Percentiles rank a stretch among this genome's conserved stretches.
phyloP scores from a whole-genome alignment of 2,888 invertebrate genomes.

The Rhimphoctona megacephalus region DNA sequence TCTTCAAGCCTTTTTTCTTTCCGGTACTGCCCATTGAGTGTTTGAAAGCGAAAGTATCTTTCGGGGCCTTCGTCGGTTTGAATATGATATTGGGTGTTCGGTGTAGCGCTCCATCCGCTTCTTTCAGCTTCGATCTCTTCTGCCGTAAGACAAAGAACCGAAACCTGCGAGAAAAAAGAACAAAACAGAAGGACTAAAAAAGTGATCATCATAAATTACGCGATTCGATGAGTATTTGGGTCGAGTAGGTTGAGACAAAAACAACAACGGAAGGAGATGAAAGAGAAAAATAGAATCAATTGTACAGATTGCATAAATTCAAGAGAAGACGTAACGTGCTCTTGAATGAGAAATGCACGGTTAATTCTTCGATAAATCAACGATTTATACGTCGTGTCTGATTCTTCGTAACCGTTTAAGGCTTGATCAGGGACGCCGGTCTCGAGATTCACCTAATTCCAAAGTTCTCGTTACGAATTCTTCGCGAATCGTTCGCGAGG shows the following conservation, averaged over 20 bases:
- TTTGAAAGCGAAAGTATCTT: slow-evolving; percentile 95
- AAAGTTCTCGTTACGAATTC: slow-evolving; percentile 43
- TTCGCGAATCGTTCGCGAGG: slow-evolving; percentile 6
- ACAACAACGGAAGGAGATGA: neutral
- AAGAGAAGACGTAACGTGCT: slow-evolving; percentile 11
- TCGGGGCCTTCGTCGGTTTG: slow-evolving; percentile 97
- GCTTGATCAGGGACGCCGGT: slow-evolving; percentile 32
- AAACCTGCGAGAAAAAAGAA: slow-evolving; percentile 75
- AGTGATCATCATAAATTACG: slow-evolving; percentile 12
- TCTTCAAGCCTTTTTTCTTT: slow-evolving; percentile 95
- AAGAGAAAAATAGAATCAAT: slow-evolving; percentile 25
- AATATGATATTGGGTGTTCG: slow-evolving; percentile 94
- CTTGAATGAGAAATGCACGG: neutral
- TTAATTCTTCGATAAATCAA: slow-evolving; percentile 27
- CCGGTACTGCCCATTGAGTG: slow-evolving; percentile 94
- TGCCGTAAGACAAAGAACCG: slow-evolving; percentile 80
- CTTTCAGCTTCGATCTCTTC: slow-evolving; percentile 82
- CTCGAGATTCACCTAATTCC: slow-evolving; percentile 16
- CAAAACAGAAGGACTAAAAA: neutral
- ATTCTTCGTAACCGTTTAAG: slow-evolving; percentile 55
- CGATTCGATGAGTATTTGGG: slow-evolving; percentile 28
- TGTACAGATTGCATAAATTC: slow-evolving; percentile 35
- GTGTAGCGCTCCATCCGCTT: slow-evolving; percentile 87
- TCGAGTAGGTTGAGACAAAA: slow-evolving; percentile 16
- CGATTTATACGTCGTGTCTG: neutral